Evolutionary conservation across 2,113 vertebrate species (phyloP), one percentile per base, ranked within the genome.

Genomic region (Aythya baeri): DNA sequence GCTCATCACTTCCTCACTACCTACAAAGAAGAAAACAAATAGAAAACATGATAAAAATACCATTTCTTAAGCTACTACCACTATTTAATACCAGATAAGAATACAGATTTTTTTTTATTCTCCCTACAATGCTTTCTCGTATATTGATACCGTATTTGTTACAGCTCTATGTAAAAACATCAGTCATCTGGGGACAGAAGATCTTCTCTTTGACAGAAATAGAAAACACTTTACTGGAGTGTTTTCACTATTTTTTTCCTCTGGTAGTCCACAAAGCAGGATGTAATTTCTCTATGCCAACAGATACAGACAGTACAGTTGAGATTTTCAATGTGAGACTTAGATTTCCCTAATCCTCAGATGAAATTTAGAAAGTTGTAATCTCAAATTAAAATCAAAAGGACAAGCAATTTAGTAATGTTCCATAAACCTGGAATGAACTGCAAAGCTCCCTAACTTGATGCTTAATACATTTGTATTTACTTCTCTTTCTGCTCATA

Each of bases 341-440:
- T 78, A 34, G 34, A 71, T 34, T 89, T 81, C 32, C 59, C 46
- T 81, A 83, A 90, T 74, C 25, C 17, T 80, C 88, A 91, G 1
- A 57, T 32, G 11, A 80, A 90, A 91, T 80, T 86, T 44, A 83
- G 43, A 63, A 86, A 94, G n/a, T 18, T 55, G 18, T 38, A 71
- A 89, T 36, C 65, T 59, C 79, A 94, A 93, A 65, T 85, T 78
- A 87, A 93, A 62, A 85, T 65, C 36, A 88, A 72, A 93, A 89
- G 50, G 27, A 92, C 50, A 86, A 82, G 22, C 36, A 91, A 68
- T 57, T 90, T 63, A 78, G n/a, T 8, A 4, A 92, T 68, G 61
- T 86, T 65, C 38, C 5, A 86, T 79, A 92, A 92, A 86, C 6
- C 32, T 75, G 32, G 61, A 88, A 80, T 20, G 76, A 86, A 75